phyloP scores from a whole-genome alignment of 2,888 invertebrate genomes.

The Amaurobius ferox region DNA sequence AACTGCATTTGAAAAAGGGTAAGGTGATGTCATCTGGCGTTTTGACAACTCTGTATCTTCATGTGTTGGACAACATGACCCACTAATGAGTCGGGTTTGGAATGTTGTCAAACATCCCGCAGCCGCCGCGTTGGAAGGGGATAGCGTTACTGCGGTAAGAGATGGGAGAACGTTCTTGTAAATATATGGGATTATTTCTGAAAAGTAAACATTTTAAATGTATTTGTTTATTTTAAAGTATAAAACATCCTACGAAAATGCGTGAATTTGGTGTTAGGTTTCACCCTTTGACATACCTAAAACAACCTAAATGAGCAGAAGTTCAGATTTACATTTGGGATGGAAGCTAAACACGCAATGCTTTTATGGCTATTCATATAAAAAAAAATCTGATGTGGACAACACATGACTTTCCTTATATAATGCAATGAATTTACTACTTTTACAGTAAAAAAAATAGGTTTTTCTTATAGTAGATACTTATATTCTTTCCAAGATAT shows the following conservation, averaged over 20 bases:
- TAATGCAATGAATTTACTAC: no score
- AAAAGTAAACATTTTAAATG: background rate
- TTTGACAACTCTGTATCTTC: background rate
- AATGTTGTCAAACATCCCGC: slow-evolving; percentile 13
- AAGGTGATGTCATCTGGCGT: background rate
- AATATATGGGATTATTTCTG: background rate
- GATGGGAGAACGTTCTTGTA: background rate
- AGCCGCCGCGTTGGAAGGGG: background rate
- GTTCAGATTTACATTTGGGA: no score
- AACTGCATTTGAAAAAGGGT: background rate
- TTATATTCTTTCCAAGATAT: no score
- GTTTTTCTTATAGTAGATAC: no score
- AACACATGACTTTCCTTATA: no score
- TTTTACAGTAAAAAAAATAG: no score
- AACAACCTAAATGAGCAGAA: no score
- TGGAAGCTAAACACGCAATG: no score
- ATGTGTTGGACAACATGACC: slow-evolving; percentile 11
- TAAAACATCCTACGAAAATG: background rate
- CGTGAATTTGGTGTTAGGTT: background rate
- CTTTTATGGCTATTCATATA: no score
- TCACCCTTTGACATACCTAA: no score
- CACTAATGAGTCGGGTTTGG: background rate
- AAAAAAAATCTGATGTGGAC: no score
- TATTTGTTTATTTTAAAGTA: background rate
- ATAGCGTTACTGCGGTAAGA: background rate